Evolutionary conservation across 2,888 invertebrate species (phyloP), one percentile per base, ranked within the genome.

Genomic region (Rhingia rostrata): DNA sequence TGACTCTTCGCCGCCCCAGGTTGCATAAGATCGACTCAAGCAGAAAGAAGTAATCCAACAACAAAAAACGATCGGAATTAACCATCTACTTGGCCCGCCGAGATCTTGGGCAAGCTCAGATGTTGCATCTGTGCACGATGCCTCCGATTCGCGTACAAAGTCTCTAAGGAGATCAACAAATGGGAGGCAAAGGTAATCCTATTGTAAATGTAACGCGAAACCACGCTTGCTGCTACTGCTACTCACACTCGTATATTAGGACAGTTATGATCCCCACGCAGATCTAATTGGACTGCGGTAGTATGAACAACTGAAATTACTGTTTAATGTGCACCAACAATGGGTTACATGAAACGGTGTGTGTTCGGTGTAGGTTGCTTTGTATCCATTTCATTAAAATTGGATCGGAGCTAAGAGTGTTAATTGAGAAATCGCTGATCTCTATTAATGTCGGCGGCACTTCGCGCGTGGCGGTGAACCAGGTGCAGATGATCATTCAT

Each of bases 241-340:
- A 22, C 22, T 22, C 22, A 22, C 22, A 4, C 43, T 35, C 6
- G 9, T 64, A 66, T 35, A 39, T 61, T n/a, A 43, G 78, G 64
- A 30, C 63, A 79, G 61, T 41, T 58, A 39, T 73, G 61, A 73
- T 60, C 79, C 56, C 60, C 66, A 78, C 64, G 79, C 79, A 53
- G 60, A 54, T 54, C 53, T 67, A 79, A 83, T 83, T 83, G 79
- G 73, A 78, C 72, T 66, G 41, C 78, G 47, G 54, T 43, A 56
- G 43, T 72, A 63, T 77, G 60, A 77, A 79, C 72, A 78, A 47
- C 56, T 79, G 63, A 79, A 79, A 69, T 73, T 73, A 49, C 49
- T 35, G 37, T 43, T 54, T n/a, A 60, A 81, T 22, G 43, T 49
- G 32, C 53, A 10, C 43, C 56, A 73, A 73, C 67, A 69, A 73